phyloP scores from a whole-genome alignment of 2,113 vertebrate genomes.

The Chlamydotis undulata region DNA sequence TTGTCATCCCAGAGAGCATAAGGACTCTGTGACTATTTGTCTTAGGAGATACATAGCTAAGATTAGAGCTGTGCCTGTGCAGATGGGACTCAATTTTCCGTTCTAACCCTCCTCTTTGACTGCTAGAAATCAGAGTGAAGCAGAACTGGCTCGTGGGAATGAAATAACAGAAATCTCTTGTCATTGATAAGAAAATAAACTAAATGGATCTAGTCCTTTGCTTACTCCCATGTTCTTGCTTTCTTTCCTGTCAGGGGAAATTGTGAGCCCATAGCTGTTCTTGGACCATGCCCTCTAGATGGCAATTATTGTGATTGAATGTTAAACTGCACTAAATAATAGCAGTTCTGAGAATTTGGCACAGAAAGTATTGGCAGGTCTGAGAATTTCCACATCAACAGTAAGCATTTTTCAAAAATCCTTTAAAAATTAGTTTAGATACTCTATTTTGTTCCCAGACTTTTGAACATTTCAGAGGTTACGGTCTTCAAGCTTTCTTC shows the following conservation, averaged over 20 bases:
- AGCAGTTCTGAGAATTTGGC: neutral
- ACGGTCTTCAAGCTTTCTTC: neutral
- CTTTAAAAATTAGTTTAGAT: neutral
- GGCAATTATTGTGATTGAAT: neutral
- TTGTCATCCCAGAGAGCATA: fast-evolving
- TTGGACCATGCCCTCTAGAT: neutral
- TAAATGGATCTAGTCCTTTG: neutral
- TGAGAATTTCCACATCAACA: neutral
- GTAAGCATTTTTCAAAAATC: neutral
- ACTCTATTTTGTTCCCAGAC: neutral
- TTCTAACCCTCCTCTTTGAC: neutral
- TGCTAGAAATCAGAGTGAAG: neutral
- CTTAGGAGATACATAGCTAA: neutral
- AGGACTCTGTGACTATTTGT: neutral
- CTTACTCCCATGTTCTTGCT: neutral
- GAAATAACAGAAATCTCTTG: neutral
- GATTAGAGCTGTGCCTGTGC: neutral
- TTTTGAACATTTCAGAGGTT: neutral
- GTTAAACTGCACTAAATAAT: neutral
- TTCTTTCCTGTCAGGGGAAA: neutral
- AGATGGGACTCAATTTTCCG: neutral
- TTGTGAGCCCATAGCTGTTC: neutral
- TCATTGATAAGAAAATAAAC: neutral
- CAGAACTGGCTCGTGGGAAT: neutral
- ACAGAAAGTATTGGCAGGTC: neutral